A percentile compares a stretch with the other conserved stretches of the same genome.
phyloP scores from a whole-genome alignment of 2,113 vertebrate genomes.

The Isichthys henryi region DNA sequence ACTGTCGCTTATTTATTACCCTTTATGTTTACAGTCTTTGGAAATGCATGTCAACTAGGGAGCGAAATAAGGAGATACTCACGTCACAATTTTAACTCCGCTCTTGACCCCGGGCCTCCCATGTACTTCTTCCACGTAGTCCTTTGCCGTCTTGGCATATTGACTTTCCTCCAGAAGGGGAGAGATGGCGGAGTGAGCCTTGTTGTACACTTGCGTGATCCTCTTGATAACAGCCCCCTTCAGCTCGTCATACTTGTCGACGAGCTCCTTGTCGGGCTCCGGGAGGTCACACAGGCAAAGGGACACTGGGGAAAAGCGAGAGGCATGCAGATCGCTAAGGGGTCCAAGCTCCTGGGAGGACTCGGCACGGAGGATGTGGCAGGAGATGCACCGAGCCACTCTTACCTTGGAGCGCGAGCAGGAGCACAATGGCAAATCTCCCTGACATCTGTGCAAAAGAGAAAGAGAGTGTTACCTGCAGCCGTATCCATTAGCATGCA shows the following conservation, averaged over 20 bases:
- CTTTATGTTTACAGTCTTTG: not conserved
- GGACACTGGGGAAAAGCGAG: constrained; percentile 42
- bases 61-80: constrained; percentile 23
- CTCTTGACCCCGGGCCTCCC: constrained; percentile 31
- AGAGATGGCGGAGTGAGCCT: not conserved
- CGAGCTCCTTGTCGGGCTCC: constrained; percentile 48
- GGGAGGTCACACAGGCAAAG: constrained; percentile 41
- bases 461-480: not conserved
- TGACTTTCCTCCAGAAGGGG: not conserved
- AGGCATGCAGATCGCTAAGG: not conserved
- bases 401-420: constrained; percentile 68
- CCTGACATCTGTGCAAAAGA: constrained; percentile 41
- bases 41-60: not conserved
- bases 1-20: not conserved
- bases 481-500: not conserved
- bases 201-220: constrained; percentile 24
- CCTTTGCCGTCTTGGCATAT: not conserved
- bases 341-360: not conserved
- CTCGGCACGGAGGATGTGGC: too few species aligned
- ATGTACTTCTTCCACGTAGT: not conserved
- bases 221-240: constrained; percentile 41
- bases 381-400: not conserved
- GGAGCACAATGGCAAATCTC: constrained; percentile 51
- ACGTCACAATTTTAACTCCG: constrained; percentile 37
- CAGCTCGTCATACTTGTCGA: constrained; percentile 42